phyloP scores from a whole-genome alignment of 2,113 vertebrate genomes.

The Podarcis cretensis region DNA sequence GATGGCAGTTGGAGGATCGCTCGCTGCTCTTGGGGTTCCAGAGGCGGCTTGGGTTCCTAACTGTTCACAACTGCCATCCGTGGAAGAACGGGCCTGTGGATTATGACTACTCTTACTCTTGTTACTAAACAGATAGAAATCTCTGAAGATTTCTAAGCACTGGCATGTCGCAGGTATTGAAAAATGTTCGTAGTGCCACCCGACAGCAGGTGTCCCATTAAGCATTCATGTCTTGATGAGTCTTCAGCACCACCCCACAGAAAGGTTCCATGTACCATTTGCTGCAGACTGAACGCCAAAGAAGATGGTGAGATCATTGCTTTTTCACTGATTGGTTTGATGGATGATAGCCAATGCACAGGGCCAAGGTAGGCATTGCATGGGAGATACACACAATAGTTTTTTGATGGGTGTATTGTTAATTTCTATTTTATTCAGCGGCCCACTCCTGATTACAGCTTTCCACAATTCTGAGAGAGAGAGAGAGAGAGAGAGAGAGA shows the following conservation, averaged over 20 bases:
- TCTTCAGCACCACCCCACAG: background rate
- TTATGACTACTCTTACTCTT: background rate
- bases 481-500: accelerated
- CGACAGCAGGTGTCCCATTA: background rate
- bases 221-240: background rate
- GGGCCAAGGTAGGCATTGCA: background rate
- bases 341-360: background rate
- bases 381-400: no score
- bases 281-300: background rate
- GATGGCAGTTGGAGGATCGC: background rate
- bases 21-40: background rate
- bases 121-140: background rate
- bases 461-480: background rate
- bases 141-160: background rate
- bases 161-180: background rate
- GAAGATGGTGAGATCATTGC: background rate
- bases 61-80: background rate
- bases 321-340: background rate
- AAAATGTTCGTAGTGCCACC: background rate
- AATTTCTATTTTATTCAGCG: background rate
- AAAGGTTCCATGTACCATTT: background rate
- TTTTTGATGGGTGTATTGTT: background rate
- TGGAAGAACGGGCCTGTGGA: background rate
- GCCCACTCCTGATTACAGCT: background rate
- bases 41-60: background rate